Evolutionary conservation across 1,140 invertebrate species (phyloP), one percentile per base, ranked within the genome.

Genomic region (Drosophila parabipectinata): DNA sequence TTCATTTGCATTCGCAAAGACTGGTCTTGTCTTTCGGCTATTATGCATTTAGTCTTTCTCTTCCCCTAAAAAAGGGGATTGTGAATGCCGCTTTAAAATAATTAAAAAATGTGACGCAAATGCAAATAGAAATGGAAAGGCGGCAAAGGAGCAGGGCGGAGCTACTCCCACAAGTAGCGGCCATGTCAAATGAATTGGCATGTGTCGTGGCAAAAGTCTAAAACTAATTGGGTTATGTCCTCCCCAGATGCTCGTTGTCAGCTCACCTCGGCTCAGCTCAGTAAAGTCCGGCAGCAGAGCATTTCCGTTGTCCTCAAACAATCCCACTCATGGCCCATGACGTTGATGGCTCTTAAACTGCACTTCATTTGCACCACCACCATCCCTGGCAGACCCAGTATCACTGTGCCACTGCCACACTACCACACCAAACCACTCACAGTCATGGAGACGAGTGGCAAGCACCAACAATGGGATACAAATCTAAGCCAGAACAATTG

Each of bases 151-250:
- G 21, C 41, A 34, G n/a, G 12, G 34, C 12, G 34, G 4, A 4
- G 34, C n/a, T 4, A 32, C 24, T 45, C 39, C 54, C 24, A 39
- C 37, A 44, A 37, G 30, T 26, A 59, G 50, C 41, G 66, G 58
- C 59, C 59, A 47, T 58, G 64, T 45, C 45, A 78, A 76, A 72
- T 78, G 62, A 82, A 87, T 79, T 82, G 82, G 66, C 82, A 87
- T 67, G 66, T 82, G 82, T 75, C 71, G 74, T 78, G 83, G 66
- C 51, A 56, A 47, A 52, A 72, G 75, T 76, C 48, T 75, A 68
- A 69, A 68, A 75, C 78, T 88, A 87, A 87, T 87, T 87, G 78
- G 82, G 71, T 79, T 87, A 82, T 71, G 71, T 82, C 60, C 78
- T 77, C 82, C 83, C 78, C 66, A 78, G 83, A 68, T 66, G 63